A percentile compares a stretch with the other conserved stretches of the same genome.
phyloP scores from a whole-genome alignment of 2,113 vertebrate species.

The Pachypanchax playfairii region DNA sequence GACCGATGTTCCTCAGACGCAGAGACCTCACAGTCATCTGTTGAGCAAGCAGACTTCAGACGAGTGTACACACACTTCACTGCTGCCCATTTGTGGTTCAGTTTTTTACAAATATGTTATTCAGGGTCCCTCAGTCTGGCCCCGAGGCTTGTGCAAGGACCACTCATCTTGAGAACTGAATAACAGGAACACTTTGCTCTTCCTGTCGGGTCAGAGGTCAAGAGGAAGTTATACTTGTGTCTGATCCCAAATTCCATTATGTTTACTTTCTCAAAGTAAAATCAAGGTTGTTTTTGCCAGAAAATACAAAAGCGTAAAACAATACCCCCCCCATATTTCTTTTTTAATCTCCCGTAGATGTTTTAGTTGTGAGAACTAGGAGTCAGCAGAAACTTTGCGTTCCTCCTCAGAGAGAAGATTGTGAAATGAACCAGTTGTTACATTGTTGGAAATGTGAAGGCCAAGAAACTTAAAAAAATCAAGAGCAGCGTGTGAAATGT shows the following conservation, averaged over 20 bases:
- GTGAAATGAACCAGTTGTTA: slow-evolving; percentile 3
- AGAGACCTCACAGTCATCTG: slow-evolving; percentile 9
- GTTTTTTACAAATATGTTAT: slow-evolving; percentile 4
- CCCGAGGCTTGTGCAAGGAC: neutral
- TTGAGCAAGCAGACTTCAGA: slow-evolving; percentile 15
- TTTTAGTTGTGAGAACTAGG: slow-evolving; percentile 24
- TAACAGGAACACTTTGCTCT: slow-evolving; percentile 72
- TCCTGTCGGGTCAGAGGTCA: slow-evolving; percentile 66
- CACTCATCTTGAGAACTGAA: slow-evolving; percentile 49
- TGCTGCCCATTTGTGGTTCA: neutral
- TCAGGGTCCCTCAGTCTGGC: neutral
- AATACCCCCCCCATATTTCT: slow-evolving; percentile 55
- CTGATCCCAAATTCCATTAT: slow-evolving; percentile 71
- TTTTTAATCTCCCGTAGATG: slow-evolving; percentile 30
- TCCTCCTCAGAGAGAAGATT: neutral
- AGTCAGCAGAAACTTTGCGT: slow-evolving; percentile 10
- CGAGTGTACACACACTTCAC: neutral
- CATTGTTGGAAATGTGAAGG: slow-evolving; percentile 25
- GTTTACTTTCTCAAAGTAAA: slow-evolving; percentile 73
- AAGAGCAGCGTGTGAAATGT: slow-evolving; percentile 26
- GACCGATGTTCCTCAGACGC: slow-evolving; percentile 5
- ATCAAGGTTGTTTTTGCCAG: slow-evolving; percentile 44
- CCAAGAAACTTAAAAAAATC: slow-evolving; percentile 5
- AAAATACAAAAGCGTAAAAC: slow-evolving; percentile 66
- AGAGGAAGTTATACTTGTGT: slow-evolving; percentile 67